Percentiles rank a stretch among this genome's conserved stretches.
Conservation (phyloP, 2,888 invertebrate species). For the Amphipoea lucens region DNA sequence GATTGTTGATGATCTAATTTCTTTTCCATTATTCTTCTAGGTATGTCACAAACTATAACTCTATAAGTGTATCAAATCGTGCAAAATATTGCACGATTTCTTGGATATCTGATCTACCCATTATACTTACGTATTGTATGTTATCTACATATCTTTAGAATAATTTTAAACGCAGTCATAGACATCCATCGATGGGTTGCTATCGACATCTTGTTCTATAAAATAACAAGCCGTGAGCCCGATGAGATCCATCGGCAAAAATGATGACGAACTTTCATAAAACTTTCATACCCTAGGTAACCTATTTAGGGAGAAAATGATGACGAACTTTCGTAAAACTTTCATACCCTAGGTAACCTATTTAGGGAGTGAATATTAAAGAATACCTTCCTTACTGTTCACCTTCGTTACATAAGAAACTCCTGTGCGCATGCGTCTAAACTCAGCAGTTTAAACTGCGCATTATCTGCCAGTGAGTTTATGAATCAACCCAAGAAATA, state of each 20-base stretch:
- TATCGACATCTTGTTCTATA: neutral
- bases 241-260: neutral
- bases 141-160: neutral
- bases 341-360: neutral
- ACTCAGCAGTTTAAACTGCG: too few relatives aligned
- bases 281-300: neutral
- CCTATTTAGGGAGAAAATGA: neutral
- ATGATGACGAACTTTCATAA: neutral
- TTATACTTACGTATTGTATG: neutral
- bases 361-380: too few relatives aligned
- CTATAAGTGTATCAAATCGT: neutral
- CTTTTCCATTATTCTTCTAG: neutral
- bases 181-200: neutral
- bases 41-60: neutral
- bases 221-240: neutral
- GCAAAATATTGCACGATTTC: neutral
- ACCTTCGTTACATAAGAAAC: neutral
- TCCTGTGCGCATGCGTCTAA: neutral
- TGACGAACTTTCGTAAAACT: neutral
- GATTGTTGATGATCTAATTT: neutral
- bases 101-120: neutral
- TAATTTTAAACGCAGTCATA: neutral
- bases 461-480: too few relatives aligned
- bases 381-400: neutral
- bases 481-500: neutral